Base-by-base conservation (phyloP, 2,888 invertebrate species). In the Oasisia sp. region DNA sequence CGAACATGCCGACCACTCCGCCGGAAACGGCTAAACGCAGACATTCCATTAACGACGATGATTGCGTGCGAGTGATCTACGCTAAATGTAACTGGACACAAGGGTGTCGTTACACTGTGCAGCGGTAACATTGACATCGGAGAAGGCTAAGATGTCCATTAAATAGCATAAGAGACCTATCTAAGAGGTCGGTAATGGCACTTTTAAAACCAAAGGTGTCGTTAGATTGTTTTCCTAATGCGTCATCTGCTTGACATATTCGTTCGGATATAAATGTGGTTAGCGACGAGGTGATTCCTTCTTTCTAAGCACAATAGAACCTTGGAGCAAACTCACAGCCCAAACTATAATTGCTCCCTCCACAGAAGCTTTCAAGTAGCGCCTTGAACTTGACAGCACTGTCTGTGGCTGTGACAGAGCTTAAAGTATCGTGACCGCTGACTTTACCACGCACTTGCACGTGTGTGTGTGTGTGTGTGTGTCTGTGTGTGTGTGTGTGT, bases 101-200 rank as follows among this genome's bases (percentile, higher is more conserved):
- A 74, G 74, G 27, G 74, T 74, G 74, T 74, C 19, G n/a, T n/a
- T 74, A n/a, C 27, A 3, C 74, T 7, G n/a, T 27, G 14, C 74
- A 1, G 27, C 19, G 74, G 74, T 27, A 5, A 27, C 27, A 74
- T 19, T 74, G 14, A 74, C 7, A 74, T 4, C 74, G 74, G 27
- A 19, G 74, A 74, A 74, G n/a, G 74, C 74, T 74, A 74, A 74
- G 74, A 74, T 74, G 74, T 74, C n/a, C 74, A 74, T n/a, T n/a
- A 74, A 74, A n/a, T 74, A 74, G 74, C 74, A 74, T 74, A 74
- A 74, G 74, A 74, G 50, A 27, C 74, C 74, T 74, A 74, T 74
- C 74, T 74, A 74, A n/a, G 74, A 74, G 74, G 27, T n/a, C 74
- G n/a, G n/a, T 74, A 74, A 74, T 74, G 74, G 74, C 74, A 74